These are phyloP conservation scores for Meloidogyne exigua DNA, from an alignment of 1,140 invertebrate species.

Conservation along the genomic window DNA sequence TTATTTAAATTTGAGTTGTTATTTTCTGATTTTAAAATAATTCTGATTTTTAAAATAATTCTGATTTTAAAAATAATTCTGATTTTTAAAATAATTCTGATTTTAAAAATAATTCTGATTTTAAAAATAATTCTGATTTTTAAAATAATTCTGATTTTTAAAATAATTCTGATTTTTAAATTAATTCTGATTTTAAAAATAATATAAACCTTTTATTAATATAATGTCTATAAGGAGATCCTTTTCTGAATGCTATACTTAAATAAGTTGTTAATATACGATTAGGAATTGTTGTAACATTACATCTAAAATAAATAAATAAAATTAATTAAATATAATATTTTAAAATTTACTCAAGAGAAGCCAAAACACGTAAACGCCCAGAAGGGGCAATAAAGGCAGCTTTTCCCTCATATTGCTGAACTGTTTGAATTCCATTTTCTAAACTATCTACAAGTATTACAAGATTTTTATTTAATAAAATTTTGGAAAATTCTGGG, in stretches of 20 bases:
- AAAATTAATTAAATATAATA: not conserved
- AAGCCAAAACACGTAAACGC: not conserved
- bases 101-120: too few species aligned
- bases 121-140: too few species aligned
- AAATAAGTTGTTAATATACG: not conserved
- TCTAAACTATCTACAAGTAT: not conserved
- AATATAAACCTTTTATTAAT: not conserved
- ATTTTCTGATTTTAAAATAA: too few species aligned
- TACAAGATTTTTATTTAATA: not conserved
- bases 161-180: too few species aligned
- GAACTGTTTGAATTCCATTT: not conserved
- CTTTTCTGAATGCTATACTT: constrained; percentile 4
- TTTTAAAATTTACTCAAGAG: not conserved
- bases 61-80: too few species aligned
- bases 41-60: too few species aligned
- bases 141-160: too few species aligned
- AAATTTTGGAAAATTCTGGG: not conserved
- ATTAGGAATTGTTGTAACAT: not conserved
- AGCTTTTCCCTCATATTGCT: not conserved
- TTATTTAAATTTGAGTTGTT: too few species aligned
- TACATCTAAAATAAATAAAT: not conserved
- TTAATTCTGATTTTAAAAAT: too few species aligned
- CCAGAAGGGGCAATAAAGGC: not conserved
- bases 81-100: too few species aligned
- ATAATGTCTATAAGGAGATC: not conserved